phyloP scores from a whole-genome alignment of 2,113 vertebrate species.

The Sarotherodon lohbergeri region DNA sequence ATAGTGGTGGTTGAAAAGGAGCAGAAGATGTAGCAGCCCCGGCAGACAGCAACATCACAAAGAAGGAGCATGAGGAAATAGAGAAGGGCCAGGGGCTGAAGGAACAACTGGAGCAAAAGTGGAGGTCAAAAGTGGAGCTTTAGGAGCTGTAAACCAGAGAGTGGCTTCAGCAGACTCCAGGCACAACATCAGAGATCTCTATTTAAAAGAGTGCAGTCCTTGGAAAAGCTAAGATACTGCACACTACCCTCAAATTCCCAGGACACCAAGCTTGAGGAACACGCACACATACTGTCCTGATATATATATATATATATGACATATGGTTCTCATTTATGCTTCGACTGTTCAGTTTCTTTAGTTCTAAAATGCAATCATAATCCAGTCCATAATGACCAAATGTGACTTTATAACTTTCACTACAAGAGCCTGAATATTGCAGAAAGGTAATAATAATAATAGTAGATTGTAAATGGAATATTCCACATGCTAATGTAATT shows the following conservation, averaged over 20 bases:
- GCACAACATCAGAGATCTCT: not conserved
- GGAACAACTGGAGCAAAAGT: not conserved
- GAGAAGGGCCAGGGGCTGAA: not conserved
- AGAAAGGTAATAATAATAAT: not conserved
- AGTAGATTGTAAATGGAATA: not conserved
- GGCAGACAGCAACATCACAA: not conserved
- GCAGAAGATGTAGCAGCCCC: not conserved
- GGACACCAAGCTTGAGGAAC: not conserved
- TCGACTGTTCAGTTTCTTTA: not conserved
- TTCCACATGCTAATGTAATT: conserved; percentile 38
- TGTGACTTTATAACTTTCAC: not conserved
- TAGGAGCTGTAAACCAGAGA: not conserved
- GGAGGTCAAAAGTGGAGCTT: not conserved
- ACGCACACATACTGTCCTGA: not conserved
- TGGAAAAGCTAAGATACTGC: not conserved
- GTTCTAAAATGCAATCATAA: not conserved
- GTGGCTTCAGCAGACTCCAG: not conserved
- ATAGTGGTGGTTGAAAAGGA: not conserved
- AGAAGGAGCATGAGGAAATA: not conserved
- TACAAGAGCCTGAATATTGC: conserved; percentile 17
- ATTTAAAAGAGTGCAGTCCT: not conserved
- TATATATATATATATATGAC: rapidly evolving
- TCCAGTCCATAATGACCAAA: not conserved
- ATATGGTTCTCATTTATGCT: not conserved
- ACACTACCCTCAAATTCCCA: not conserved